Conservation (phyloP, 2,797 vertebrate genomes). For the Nothura maculosa region DNA sequence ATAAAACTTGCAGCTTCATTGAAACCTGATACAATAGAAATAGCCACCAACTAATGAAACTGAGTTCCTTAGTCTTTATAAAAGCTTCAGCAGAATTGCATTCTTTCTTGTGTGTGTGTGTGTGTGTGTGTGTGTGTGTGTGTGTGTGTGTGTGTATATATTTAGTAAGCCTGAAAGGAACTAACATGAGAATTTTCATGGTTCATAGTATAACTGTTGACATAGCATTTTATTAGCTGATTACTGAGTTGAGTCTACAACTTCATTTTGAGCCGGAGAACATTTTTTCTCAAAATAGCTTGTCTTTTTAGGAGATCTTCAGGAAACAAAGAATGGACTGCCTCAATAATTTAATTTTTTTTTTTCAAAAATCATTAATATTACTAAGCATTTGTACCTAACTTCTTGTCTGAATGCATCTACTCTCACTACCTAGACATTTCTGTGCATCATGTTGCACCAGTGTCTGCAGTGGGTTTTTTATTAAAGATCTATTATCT, state of each 20-base stretch:
- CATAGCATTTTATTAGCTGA: background rate
- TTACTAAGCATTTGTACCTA: background rate
- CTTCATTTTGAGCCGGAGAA: background rate
- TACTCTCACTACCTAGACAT: background rate
- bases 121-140: no score
- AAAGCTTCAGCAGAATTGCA: background rate
- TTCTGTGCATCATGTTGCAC: background rate
- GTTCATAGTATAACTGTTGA: background rate
- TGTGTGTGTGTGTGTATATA: no score
- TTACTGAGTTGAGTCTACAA: background rate
- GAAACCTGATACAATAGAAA: background rate
- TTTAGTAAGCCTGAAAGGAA: background rate
- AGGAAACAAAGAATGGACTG: background rate
- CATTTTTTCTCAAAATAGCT: background rate
- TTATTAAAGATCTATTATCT: background rate
- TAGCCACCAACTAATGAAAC: background rate
- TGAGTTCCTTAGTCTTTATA: accelerated
- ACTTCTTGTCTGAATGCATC: background rate
- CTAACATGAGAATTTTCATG: background rate
- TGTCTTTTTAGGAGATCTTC: background rate
- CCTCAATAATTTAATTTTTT: background rate
- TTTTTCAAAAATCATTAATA: background rate
- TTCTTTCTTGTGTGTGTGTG: no score
- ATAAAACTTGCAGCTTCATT: background rate
- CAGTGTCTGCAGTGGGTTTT: background rate